These are phyloP conservation scores for Xestia sexstrigata DNA, from an alignment of 2,888 invertebrate genomes.

Conservation along the genomic window DNA sequence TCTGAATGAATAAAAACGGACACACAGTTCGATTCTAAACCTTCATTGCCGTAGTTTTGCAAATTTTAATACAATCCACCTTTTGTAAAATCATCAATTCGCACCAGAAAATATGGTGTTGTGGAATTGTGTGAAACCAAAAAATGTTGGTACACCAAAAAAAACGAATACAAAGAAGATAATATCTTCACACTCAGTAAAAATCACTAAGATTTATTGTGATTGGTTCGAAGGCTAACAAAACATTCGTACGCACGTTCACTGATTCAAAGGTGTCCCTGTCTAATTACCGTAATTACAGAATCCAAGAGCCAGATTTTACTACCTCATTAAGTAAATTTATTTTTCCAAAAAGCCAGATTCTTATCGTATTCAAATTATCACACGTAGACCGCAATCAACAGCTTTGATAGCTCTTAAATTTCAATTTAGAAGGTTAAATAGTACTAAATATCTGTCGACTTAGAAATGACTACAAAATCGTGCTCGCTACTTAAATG, in stretches of 20 bases:
- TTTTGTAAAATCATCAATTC: conserved; percentile 24
- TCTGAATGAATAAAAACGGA: neutral
- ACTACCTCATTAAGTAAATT: conserved; percentile 32
- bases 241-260: neutral
- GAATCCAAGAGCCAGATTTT: conserved; percentile 22
- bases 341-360: conserved; percentile 31
- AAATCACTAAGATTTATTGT: neutral
- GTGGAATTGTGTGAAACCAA: neutral
- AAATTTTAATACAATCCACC: neutral
- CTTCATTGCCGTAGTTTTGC: neutral
- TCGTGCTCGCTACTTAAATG: conserved; percentile 50
- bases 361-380: conserved; percentile 34
- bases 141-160: neutral
- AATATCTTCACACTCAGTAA: neutral
- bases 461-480: conserved; percentile 35
- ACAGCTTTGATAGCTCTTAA: conserved; percentile 28
- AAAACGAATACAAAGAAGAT: neutral
- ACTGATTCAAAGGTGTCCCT: neutral
- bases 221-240: neutral
- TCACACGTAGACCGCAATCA: conserved; percentile 27
- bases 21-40: neutral
- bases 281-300: conserved; percentile 30
- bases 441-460: neutral
- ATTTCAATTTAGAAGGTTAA: conserved; percentile 8
- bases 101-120: neutral